Conservation (phyloP, 1,140 invertebrate genomes). For the Drosophila parvula region DNA sequence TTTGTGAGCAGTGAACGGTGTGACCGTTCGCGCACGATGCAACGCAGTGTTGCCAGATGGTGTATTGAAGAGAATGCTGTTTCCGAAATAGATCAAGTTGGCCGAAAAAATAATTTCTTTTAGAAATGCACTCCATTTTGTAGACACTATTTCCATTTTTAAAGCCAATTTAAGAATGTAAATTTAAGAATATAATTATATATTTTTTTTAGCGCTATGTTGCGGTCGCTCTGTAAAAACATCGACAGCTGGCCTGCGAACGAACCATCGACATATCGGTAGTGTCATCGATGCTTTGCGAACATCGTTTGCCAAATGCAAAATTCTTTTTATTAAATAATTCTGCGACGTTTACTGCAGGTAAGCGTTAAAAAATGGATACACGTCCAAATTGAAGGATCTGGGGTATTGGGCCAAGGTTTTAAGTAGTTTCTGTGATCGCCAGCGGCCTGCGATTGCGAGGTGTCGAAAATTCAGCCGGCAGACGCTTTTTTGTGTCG, state of each 20-base stretch:
- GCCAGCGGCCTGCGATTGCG: too few relatives aligned
- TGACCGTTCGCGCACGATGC: slow-evolving; percentile 17
- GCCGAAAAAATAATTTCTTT: background rate
- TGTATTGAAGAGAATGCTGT: background rate
- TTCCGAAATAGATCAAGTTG: background rate
- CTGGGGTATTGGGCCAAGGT: background rate
- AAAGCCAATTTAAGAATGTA: background rate
- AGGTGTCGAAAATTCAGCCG: slow-evolving; percentile 26
- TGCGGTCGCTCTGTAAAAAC: background rate
- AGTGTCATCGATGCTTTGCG: background rate
- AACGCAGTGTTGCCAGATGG: background rate
- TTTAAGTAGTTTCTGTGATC: background rate
- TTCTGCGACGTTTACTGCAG: slow-evolving; percentile 2
- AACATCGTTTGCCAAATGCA: slow-evolving; percentile 12
- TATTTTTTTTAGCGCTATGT: too few relatives aligned
- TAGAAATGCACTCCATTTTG: background rate
- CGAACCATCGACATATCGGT: background rate
- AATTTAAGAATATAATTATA: background rate
- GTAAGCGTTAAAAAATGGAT: background rate
- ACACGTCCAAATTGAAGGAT: background rate
- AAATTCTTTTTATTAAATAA: slow-evolving; percentile 24
- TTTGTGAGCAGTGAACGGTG: slow-evolving; percentile 29
- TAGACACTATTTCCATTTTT: background rate
- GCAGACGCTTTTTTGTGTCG: slow-evolving; percentile 59
- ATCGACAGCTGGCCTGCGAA: too few relatives aligned